Evolutionary conservation across 1,140 invertebrate species (phyloP), one percentile per base, ranked within the genome.

Genomic region (Bombus huntii): DNA sequence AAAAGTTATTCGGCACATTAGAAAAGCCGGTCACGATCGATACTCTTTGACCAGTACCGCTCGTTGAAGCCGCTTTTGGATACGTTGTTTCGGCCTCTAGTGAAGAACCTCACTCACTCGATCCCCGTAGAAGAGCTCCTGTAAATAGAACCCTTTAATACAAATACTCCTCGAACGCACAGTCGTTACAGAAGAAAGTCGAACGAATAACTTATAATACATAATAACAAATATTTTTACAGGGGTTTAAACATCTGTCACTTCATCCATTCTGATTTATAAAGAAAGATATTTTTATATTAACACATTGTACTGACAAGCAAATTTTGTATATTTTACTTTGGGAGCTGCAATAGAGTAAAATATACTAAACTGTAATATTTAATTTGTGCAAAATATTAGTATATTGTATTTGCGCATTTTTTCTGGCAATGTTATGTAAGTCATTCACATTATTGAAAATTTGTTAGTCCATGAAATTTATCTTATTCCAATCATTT

Each of bases 11-110:
- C 70, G 37, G 25, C 53, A 44, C 53, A 65, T 87, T 15, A 71
- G 76, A 76, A 81, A 65, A 47, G 47, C 57, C 28, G 34, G 72
- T 86, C 79, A 76, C 80, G 76, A 82, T 86, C 68, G 74, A 85
- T 89, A 74, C 15, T 39, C 57, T 90, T 47, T 80, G 34, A 85
- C 47, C 22, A 62, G 25, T 37, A 62, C 82, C 82, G 82, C 47
- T 66, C 66, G 25, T 31, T 15, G 12, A 66, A 53, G 18, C 6
- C 39, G 28, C 25, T 37, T 76, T 76, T 34, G 34, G 31, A n/a
- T n/a, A 25, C 44, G 42, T 59, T 59, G 44, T 70, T 44, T 53
- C 65, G 31, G 34, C 1, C 5, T 39, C 25, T 15, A 10, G 13
- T n/a, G n/a, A 31, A 78, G 59, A 37, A 42, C 59, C 34, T 39